Conservation (phyloP, 2,888 invertebrate species). For the Bhutanitis thaidina region DNA sequence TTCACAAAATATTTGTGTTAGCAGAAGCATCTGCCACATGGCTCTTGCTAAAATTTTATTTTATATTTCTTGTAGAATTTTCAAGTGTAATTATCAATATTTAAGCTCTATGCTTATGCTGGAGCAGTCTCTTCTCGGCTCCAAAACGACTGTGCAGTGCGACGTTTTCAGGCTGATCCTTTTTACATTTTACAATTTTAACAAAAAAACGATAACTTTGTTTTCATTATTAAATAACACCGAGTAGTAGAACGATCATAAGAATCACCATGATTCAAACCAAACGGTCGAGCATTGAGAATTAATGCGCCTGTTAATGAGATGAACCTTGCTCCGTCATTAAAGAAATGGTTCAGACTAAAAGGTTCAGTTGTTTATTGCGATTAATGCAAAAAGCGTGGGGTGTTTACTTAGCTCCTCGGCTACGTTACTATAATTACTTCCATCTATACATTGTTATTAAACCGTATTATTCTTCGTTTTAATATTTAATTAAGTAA, state of each 20-base stretch:
- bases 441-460: slow-evolving; percentile 10
- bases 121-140: too few relatives aligned
- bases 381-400: slow-evolving; percentile 7
- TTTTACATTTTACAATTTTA: too few relatives aligned
- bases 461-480: not conserved
- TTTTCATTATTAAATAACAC: not conserved
- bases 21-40: too few relatives aligned
- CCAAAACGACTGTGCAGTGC: too few relatives aligned
- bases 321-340: slow-evolving; percentile 15
- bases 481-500: not conserved
- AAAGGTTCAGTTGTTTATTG: slow-evolving; percentile 13
- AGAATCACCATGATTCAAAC: slow-evolving; percentile 7
- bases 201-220: too few relatives aligned
- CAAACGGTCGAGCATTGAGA: slow-evolving; percentile 9
- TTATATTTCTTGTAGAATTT: too few relatives aligned
- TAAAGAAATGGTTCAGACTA: slow-evolving; percentile 18
- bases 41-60: too few relatives aligned
- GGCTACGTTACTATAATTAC: slow-evolving; percentile 5
- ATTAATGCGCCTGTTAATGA: slow-evolving; percentile 17
- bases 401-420: slow-evolving; percentile 13
- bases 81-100: too few relatives aligned
- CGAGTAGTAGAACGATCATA: slow-evolving; percentile 3
- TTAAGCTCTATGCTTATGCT: too few relatives aligned
- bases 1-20: too few relatives aligned
- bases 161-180: too few relatives aligned